Conservation (phyloP, 2,797 vertebrate species). For the Carduelis carduelis region DNA sequence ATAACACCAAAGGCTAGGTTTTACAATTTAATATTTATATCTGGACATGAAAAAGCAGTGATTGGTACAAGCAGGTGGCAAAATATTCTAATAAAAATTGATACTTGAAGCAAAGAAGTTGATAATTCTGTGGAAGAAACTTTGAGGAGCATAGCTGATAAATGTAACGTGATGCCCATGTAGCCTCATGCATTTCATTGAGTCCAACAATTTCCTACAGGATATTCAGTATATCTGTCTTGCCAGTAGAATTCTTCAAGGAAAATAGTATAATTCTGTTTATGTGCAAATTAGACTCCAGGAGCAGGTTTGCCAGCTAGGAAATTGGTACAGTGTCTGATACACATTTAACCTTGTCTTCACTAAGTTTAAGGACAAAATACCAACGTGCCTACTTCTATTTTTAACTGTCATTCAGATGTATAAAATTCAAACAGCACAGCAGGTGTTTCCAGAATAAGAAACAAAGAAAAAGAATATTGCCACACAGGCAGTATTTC, state of each 20-base stretch:
- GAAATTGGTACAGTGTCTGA: background rate
- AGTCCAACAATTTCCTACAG: background rate
- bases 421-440: conserved; percentile 15
- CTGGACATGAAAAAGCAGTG: background rate
- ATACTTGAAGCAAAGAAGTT: background rate
- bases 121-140: background rate
- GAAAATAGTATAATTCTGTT: background rate
- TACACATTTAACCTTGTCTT: background rate
- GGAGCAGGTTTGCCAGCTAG: background rate
- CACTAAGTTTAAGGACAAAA: conserved; percentile 11
- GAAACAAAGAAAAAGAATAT: conserved; percentile 36
- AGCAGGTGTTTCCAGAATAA: background rate
- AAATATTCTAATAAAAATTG: background rate
- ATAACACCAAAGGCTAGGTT: background rate
- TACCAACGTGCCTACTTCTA: background rate
- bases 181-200: background rate
- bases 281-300: background rate
- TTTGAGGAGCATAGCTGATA: background rate
- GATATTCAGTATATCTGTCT: background rate
- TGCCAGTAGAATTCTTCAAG: background rate
- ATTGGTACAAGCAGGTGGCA: background rate
- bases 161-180: background rate
- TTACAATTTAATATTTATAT: background rate
- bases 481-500: background rate
- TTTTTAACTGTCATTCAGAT: conserved; percentile 38